Evolutionary conservation across 1,140 invertebrate species (phyloP).

Genomic region (Acromyrmex echinatior): DNA sequence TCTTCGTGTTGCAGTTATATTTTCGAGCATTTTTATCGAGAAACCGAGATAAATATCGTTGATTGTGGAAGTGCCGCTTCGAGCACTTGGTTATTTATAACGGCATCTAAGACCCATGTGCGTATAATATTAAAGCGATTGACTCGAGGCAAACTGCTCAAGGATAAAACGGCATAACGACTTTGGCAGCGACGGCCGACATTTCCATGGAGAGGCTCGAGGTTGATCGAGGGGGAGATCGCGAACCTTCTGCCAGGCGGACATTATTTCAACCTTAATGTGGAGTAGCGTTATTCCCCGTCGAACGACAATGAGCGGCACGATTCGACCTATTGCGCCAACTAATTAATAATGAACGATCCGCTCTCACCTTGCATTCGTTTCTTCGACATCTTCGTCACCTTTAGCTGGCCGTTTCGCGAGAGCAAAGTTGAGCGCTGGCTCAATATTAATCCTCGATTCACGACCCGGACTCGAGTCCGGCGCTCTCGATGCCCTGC

Average conservation of each 20-base stretch:
- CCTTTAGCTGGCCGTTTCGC: conserved; percentile 8
- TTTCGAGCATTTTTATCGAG: not conserved
- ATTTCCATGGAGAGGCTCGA: conserved; percentile 31
- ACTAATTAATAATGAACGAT: conserved; percentile 67
- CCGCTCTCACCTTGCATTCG: conserved; percentile 38
- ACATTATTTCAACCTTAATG: conserved; percentile 54
- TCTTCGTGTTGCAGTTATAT: conserved; percentile 8
- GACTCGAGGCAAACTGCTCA: conserved; percentile 23
- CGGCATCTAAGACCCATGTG: not conserved
- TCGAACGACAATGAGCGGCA: conserved; percentile 68
- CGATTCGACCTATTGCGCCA: conserved; percentile 75
- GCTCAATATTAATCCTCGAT: conserved; percentile 68
- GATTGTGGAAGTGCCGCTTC: conserved; percentile 1
- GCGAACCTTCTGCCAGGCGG: conserved; percentile 30
- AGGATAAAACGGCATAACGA: conserved; percentile 52
- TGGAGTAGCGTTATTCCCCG: conserved; percentile 47
- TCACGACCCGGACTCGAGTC: conserved; percentile 65
- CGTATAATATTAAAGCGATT: conserved; percentile 17
- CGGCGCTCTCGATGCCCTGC: conserved; percentile 45
- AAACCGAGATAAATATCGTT: not conserved
- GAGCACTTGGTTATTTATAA: conserved; percentile 18
- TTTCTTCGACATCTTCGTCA: conserved; percentile 31
- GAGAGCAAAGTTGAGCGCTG: conserved; percentile 12
- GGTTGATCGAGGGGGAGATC: conserved; percentile 29
- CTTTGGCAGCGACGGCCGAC: conserved; percentile 42